Evolutionary conservation across 2,888 invertebrate genomes (phyloP), one percentile per base, ranked within the genome.

Genomic region (Quadriops clusia): DNA sequence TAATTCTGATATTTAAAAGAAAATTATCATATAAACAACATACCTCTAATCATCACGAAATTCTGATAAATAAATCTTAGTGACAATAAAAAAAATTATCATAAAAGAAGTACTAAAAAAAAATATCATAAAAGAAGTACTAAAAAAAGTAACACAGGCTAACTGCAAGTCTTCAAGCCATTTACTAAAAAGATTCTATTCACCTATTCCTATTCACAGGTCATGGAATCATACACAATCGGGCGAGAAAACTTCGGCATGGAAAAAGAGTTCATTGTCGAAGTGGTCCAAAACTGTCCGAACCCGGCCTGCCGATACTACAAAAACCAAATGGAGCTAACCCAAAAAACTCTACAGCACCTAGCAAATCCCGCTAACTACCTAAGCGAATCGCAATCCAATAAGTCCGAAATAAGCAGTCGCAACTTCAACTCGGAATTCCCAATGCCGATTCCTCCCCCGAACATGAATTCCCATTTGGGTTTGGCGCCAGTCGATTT

Each of bases 181-280:
- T 5, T n/a, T 28, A 10, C 10, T 16, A 26, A 22, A 25, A 33
- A 10, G 10, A 31, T 16, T 26, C 8, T 12, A 7, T 14, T 3
- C 5, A 4, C 16, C 10, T 23, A 7, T 27, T 32, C 4, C 30
- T 36, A 22, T 39, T 40, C 20, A 22, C 41, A 76, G 75, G 75
- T 80, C 16, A 80, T 85, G 61, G 85, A 86, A 53, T 84, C 84
- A 2, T 86, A 85, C 46, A 84, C 85, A 39, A 83, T 85, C 54
- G 81, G 81, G 6, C 64, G 80, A 34, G 82, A 83, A 52, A 78
- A 79, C 53, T 82, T 82, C 63, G 83, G 83, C 28, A 86, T 87
- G 85, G 86, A 87, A 54, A 85, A 86, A 49, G 86, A 86, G 50
- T 86, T 86, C 48, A 85, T 87, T 28, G 70, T 86, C 31, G 86